Percentiles rank a stretch among this genome's conserved stretches.
These are phyloP conservation scores for Kryptolebias marmoratus DNA, from an alignment of 2,113 vertebrate genomes.

Conservation along the genomic window DNA sequence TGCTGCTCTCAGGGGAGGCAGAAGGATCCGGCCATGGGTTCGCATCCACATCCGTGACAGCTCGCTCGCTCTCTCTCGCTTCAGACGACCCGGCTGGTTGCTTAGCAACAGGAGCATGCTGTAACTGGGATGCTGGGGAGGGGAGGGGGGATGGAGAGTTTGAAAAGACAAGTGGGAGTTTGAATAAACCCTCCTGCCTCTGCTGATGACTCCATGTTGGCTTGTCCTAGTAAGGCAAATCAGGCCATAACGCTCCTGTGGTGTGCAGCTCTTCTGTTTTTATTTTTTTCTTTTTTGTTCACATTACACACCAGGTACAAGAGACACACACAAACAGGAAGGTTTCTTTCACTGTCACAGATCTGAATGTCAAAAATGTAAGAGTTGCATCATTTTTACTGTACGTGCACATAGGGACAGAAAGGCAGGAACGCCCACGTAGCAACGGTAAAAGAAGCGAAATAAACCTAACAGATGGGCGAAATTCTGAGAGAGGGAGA, in stretches of 20 bases:
- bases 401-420: constrained; percentile 53
- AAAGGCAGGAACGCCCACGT: constrained; percentile 29
- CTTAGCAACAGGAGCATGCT: constrained; percentile 76
- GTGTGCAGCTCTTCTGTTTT: not conserved
- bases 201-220: constrained; percentile 58
- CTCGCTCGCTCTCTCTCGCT: constrained; percentile 52
- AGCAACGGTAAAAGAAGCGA: not conserved
- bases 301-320: not conserved
- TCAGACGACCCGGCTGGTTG: constrained; percentile 70
- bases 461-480: not conserved
- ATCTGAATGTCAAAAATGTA: constrained; percentile 33
- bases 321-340: not conserved
- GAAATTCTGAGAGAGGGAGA: not conserved
- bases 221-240: constrained; percentile 73
- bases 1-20: constrained; percentile 47
- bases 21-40: constrained; percentile 48
- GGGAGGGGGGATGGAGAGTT: constrained; percentile 8
- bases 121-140: constrained; percentile 67
- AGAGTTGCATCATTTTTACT: constrained; percentile 42
- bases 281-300: not conserved
- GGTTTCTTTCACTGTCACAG: not conserved
- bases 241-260: constrained; percentile 41
- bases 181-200: constrained; percentile 70
- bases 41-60: constrained; percentile 62
- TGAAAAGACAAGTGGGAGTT: constrained; percentile 74